phyloP scores from a whole-genome alignment of 2,888 invertebrate species.

The Gisinianus flammeolus region DNA sequence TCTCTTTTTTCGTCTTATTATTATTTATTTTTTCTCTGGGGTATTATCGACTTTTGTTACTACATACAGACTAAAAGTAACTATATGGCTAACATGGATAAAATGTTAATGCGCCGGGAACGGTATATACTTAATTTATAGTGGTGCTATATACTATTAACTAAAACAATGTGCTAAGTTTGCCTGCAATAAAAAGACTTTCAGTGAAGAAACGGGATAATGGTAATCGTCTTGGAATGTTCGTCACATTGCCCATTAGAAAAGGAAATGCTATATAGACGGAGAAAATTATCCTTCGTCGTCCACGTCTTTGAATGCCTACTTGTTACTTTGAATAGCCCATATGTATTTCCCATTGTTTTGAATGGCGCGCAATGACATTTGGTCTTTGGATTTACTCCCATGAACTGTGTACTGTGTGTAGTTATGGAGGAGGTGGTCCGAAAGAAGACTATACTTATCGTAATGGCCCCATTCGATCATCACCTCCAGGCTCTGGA shows the following conservation, averaged over 20 bases:
- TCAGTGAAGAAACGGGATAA: too few relatives aligned
- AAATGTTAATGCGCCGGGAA: too few relatives aligned
- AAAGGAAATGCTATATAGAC: neutral
- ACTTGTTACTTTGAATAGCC: neutral
- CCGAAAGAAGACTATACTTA: slow-evolving; percentile 57
- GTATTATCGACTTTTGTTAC: neutral
- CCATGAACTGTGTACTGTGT: too few relatives aligned
- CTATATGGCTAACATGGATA: too few relatives aligned
- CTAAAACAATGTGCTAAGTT: too few relatives aligned
- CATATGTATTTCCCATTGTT: neutral
- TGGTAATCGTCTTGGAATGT: too few relatives aligned
- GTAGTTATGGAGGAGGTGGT: slow-evolving; percentile 56
- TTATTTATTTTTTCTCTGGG: neutral
- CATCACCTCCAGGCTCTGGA: slow-evolving; percentile 55
- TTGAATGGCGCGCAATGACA: neutral
- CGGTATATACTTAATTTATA: too few relatives aligned
- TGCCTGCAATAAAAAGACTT: too few relatives aligned
- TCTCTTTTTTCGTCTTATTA: neutral
- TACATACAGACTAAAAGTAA: too few relatives aligned
- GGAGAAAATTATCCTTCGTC: neutral
- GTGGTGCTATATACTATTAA: too few relatives aligned
- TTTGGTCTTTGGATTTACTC: too few relatives aligned
- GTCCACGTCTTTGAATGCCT: neutral
- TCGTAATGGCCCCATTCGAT: slow-evolving; percentile 56
- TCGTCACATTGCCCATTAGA: neutral